A percentile compares a stretch with the other conserved stretches of the same genome.
Conservation (phyloP, 2,113 vertebrate species). For the Forbesichthys papilliferus region DNA sequence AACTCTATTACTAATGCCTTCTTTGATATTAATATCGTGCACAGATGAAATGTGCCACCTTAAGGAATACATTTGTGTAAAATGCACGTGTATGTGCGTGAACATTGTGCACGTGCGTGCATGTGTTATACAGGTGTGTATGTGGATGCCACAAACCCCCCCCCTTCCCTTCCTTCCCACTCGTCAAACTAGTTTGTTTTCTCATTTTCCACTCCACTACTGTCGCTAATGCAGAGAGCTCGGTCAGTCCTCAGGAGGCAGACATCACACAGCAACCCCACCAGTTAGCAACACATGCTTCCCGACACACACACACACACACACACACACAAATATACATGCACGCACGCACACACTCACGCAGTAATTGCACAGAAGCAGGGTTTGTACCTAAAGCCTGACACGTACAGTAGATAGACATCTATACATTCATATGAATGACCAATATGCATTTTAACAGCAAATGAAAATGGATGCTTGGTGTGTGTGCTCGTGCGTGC, state of each 20-base stretch:
- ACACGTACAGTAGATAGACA: background rate
- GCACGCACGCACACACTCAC: background rate
- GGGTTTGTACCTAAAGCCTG: background rate
- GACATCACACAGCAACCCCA: slow-evolving; percentile 63
- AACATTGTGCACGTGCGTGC: background rate
- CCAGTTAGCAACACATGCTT: slow-evolving; percentile 40
- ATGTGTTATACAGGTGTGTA: background rate
- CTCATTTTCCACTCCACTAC: slow-evolving; percentile 80
- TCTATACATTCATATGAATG: slow-evolving; percentile 1
- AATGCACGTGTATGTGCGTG: slow-evolving; percentile 16
- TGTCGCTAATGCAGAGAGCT: slow-evolving; percentile 73
- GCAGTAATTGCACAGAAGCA: background rate
- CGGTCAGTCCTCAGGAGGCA: slow-evolving; percentile 66
- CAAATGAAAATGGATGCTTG: slow-evolving; percentile 5
- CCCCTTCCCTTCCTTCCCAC: slow-evolving; percentile 13
- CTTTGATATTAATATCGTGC: background rate
- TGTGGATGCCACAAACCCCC: background rate
- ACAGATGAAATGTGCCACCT: background rate
- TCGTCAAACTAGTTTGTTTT: slow-evolving; percentile 65
- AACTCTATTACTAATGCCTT: no score
- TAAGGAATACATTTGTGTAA: no score
- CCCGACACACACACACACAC: slow-evolving; percentile 18
- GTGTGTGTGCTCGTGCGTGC: background rate
- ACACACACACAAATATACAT: slow-evolving; percentile 16
- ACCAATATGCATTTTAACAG: slow-evolving; percentile 30